phyloP scores from a whole-genome alignment of 2,113 vertebrate genomes.

The Epinephelus cyanopodus region DNA sequence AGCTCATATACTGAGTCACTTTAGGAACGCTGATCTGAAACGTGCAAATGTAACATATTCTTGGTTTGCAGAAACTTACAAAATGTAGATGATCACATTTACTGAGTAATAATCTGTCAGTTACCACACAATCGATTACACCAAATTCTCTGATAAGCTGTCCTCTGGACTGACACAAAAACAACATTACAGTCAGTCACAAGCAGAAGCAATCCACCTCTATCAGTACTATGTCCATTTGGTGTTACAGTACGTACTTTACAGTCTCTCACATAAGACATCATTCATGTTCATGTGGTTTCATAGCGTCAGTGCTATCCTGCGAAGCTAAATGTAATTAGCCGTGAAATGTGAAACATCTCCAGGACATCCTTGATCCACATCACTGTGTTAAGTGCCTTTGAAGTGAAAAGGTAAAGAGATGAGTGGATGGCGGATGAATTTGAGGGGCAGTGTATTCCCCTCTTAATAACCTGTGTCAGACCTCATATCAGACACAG shows the following conservation, averaged over 20 bases:
- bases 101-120: background rate
- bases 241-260: too few relatives aligned
- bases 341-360: background rate
- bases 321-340: constrained; percentile 4
- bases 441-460: constrained; percentile 26
- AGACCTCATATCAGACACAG: constrained; percentile 35
- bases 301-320: background rate
- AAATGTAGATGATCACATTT: background rate
- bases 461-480: constrained; percentile 44
- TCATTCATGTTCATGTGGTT: background rate
- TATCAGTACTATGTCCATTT: background rate
- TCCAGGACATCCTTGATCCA: background rate
- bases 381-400: background rate
- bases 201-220: background rate
- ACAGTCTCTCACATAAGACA: background rate
- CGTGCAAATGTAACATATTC: too few relatives aligned
- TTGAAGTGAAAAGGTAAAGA: constrained; percentile 18
- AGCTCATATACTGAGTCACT: too few relatives aligned
- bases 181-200: background rate
- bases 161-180: background rate
- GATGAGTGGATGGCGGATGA: constrained; percentile 13
- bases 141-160: background rate
- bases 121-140: background rate
- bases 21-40: too few relatives aligned
- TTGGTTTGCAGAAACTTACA: too few relatives aligned